phyloP scores from a whole-genome alignment of 2,113 vertebrate species.

The Bolborhynchus lineola region DNA sequence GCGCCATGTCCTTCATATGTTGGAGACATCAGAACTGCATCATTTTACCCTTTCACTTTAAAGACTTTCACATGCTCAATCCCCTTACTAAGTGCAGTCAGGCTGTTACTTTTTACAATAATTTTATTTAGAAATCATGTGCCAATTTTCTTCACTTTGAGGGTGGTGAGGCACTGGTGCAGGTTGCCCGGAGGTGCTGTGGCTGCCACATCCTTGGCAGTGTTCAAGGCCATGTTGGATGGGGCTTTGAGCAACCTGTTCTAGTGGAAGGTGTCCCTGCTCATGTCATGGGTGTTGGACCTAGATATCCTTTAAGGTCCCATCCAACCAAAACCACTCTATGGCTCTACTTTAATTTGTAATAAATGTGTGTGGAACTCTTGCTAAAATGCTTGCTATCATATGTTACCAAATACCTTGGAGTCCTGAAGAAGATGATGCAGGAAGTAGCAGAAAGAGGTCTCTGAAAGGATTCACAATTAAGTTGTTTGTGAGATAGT shows the following conservation, averaged over 20 bases:
- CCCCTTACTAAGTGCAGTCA: not conserved
- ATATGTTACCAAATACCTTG: not conserved
- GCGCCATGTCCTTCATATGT: not conserved
- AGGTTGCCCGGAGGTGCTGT: not conserved
- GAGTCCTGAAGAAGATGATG: not conserved
- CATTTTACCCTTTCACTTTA: not conserved
- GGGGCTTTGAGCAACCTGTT: not conserved
- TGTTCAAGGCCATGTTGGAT: not conserved
- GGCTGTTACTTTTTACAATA: not conserved
- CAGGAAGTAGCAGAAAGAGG: not conserved
- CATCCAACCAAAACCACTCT: not conserved
- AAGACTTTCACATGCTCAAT: not conserved
- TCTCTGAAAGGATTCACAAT: not conserved
- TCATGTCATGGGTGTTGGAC: not conserved
- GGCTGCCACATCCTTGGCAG: not conserved
- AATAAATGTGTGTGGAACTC: not conserved
- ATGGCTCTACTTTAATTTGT: not conserved
- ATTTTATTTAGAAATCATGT: not conserved
- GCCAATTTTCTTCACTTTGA: not conserved
- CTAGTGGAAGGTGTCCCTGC: not conserved
- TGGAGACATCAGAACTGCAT: not conserved
- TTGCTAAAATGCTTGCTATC: not conserved
- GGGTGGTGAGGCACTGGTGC: not conserved
- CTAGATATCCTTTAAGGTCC: not conserved
- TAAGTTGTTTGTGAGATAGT: not conserved